Conservation (phyloP, 2,113 vertebrate genomes). For the Ranitomeya imitator region DNA sequence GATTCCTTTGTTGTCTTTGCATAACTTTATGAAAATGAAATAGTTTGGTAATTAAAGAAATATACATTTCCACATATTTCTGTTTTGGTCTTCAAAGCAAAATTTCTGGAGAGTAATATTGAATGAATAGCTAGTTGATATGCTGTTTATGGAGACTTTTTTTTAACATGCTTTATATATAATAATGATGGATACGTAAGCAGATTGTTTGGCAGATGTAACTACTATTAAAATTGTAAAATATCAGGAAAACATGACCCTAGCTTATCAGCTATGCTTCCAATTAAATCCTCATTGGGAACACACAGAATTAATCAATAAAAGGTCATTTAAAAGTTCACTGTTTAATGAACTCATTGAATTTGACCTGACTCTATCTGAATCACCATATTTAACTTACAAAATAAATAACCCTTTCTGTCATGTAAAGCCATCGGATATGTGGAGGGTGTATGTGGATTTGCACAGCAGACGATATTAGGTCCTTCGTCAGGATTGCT, state of each 20-base stretch:
- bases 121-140: neutral
- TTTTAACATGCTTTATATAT: neutral
- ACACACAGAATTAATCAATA: neutral
- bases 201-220: neutral
- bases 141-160: neutral
- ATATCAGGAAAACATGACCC: neutral
- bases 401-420: neutral
- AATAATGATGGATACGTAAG: neutral
- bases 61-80: neutral
- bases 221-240: neutral
- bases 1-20: no score
- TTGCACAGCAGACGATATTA: no score
- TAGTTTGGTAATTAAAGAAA: neutral
- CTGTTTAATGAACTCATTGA: constrained; percentile 14
- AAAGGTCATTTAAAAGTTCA: constrained; percentile 25
- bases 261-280: neutral
- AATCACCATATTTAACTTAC: neutral
- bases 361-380: neutral
- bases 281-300: constrained; percentile 1
- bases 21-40: neutral
- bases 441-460: neutral
- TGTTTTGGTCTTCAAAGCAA: neutral
- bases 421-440: neutral
- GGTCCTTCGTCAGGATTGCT: no score
- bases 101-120: neutral